phyloP scores from a whole-genome alignment of 2,113 vertebrate genomes.

The Pandion haliaetus region DNA sequence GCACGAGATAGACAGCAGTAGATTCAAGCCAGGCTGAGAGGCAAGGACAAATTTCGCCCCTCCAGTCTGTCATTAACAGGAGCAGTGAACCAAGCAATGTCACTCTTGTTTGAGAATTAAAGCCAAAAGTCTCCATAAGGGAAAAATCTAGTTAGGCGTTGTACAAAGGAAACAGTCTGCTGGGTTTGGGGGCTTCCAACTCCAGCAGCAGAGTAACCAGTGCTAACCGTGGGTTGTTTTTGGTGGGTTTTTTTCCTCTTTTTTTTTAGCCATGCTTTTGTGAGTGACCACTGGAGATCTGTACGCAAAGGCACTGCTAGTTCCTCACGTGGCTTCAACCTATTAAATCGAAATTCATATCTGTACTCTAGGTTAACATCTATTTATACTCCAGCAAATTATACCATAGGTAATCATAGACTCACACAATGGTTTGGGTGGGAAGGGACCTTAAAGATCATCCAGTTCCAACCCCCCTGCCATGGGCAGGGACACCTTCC shows the following conservation, averaged over 20 bases:
- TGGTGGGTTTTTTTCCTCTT: accelerated
- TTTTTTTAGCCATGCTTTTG: not conserved
- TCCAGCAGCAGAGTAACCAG: not conserved
- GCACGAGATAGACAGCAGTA: accelerated
- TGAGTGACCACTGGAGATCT: too few relatives aligned
- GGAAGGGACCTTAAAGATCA: too few relatives aligned
- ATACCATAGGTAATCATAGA: not conserved
- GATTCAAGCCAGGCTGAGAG: not conserved
- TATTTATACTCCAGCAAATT: not conserved
- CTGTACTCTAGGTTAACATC: not conserved
- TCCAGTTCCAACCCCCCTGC: too few relatives aligned
- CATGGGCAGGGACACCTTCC: too few relatives aligned
- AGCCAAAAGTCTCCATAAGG: not conserved
- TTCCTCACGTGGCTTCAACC: not conserved
- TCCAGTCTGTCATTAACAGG: not conserved
- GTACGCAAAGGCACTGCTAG: accelerated
- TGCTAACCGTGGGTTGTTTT: not conserved
- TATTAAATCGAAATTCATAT: accelerated
- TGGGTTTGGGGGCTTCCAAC: accelerated
- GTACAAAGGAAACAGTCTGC: not conserved
- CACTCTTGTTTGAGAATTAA: not conserved
- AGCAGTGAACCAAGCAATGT: not conserved
- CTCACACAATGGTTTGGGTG: too few relatives aligned
- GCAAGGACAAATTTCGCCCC: too few relatives aligned
- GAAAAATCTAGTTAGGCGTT: not conserved